Evolutionary conservation across 1,140 invertebrate genomes (phyloP).

Genomic region (Globodera ellingtonae): DNA sequence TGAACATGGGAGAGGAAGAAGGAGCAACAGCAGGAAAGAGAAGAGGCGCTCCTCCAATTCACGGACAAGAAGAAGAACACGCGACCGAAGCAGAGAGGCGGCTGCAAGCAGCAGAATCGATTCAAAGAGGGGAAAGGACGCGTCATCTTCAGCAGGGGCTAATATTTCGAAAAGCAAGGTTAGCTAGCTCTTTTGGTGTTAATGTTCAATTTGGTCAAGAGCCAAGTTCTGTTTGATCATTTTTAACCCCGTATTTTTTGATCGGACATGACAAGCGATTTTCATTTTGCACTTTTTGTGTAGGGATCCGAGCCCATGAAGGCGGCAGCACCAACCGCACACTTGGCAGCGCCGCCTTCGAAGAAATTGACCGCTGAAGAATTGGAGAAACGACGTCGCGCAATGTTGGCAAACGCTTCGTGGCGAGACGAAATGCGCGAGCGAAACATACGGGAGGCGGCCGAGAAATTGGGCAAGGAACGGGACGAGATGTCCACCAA

Average conservation of each 20-base stretch:
- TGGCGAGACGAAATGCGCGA: constrained; percentile 34
- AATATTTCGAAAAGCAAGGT: too few relatives aligned
- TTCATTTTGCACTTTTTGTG: not conserved
- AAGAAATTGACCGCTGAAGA: constrained; percentile 29
- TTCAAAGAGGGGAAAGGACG: not conserved
- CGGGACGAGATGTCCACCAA: not conserved
- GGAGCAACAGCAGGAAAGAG: not conserved
- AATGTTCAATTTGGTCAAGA: too few relatives aligned
- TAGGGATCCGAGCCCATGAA: not conserved
- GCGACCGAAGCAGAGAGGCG: not conserved
- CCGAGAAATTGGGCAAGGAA: constrained; percentile 14
- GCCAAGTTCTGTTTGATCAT: too few relatives aligned
- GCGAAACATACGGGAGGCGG: constrained; percentile 11
- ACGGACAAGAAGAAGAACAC: not conserved
- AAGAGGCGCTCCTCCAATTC: not conserved
- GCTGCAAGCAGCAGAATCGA: not conserved
- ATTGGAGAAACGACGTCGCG: constrained; percentile 28
- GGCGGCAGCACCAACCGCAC: constrained; percentile 3
- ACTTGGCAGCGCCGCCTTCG: too few relatives aligned
- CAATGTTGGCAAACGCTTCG: constrained; percentile 31
- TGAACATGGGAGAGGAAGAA: constrained; percentile 16
- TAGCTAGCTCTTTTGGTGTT: too few relatives aligned
- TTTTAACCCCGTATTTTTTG: too few relatives aligned
- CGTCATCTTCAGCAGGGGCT: too few relatives aligned
- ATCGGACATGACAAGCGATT: too few relatives aligned